These are phyloP conservation scores for Ciconia maguari DNA, from an alignment of 2,113 vertebrate genomes.

Conservation along the genomic window DNA sequence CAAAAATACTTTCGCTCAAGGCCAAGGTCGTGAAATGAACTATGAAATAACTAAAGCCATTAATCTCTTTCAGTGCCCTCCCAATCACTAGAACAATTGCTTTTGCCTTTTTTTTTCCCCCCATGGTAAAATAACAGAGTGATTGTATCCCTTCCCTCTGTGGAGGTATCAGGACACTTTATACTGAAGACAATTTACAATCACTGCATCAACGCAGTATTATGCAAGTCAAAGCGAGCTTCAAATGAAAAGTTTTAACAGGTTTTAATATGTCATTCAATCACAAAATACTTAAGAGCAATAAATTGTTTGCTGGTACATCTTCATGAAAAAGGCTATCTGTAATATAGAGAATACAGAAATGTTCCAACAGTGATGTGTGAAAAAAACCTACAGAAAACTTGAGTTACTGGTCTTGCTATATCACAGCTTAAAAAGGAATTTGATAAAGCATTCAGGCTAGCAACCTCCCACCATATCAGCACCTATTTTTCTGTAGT, in stretches of 20 bases:
- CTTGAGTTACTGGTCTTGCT: neutral
- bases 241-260: neutral
- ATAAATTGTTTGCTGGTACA: neutral
- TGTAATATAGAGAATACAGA: neutral
- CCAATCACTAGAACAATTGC: neutral
- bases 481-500: conserved; percentile 13
- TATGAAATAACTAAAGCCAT: neutral
- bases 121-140: neutral
- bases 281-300: neutral
- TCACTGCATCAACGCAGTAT: neutral
- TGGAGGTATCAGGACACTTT: neutral
- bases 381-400: neutral
- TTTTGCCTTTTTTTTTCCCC: neutral
- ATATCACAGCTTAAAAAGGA: neutral
- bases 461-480: neutral
- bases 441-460: neutral
- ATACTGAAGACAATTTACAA: neutral
- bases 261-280: neutral
- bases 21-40: neutral
- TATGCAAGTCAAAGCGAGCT: neutral
- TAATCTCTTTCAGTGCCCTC: neutral
- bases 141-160: neutral
- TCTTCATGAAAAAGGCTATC: neutral
- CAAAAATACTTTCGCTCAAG: neutral
- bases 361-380: neutral